Conservation (phyloP, 2,797 vertebrate genomes). For the Pseudomugil tenellus region DNA sequence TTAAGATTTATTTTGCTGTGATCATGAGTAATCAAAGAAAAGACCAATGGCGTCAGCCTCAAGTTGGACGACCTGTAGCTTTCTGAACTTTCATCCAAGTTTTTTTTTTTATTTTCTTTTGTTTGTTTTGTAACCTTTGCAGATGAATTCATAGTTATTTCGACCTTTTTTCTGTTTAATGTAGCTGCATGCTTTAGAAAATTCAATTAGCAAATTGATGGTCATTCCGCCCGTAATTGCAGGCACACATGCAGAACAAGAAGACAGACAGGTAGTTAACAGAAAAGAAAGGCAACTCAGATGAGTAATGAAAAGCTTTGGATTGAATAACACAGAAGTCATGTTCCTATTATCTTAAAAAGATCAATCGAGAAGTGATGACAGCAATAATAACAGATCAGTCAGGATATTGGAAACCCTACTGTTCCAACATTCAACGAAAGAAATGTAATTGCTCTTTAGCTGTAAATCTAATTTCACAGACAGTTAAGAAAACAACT, state of each 20-base stretch:
- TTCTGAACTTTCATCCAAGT: not conserved
- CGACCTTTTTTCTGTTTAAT: slow-evolving; percentile 52
- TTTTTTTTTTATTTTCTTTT: not conserved
- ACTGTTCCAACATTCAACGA: slow-evolving; percentile 23
- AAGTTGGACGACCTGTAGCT: not conserved
- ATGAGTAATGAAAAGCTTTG: slow-evolving; percentile 46
- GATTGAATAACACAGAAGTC: slow-evolving; percentile 47
- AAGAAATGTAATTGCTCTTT: slow-evolving; percentile 46
- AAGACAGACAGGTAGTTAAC: slow-evolving; percentile 28
- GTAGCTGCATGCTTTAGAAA: slow-evolving; percentile 57
- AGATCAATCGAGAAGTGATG: slow-evolving; percentile 56
- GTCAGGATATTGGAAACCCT: slow-evolving; percentile 56
- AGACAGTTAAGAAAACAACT: slow-evolving; percentile 40
- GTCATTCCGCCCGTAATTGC: slow-evolving; percentile 33
- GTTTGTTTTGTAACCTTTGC: not conserved
- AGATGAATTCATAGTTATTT: slow-evolving; percentile 53
- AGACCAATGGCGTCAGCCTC: not conserved
- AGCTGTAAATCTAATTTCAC: slow-evolving; percentile 23
- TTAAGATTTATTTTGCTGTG: not conserved
- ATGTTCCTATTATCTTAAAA: slow-evolving; percentile 36
- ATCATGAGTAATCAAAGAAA: not conserved
- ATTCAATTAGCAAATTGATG: slow-evolving; percentile 69
- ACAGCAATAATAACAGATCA: slow-evolving; percentile 49
- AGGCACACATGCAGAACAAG: slow-evolving; percentile 19
- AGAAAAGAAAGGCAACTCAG: slow-evolving; percentile 21